These are phyloP conservation scores for Neosilurus mollespiculum DNA, from an alignment of 2,797 vertebrate species.

Conservation along the genomic window DNA sequence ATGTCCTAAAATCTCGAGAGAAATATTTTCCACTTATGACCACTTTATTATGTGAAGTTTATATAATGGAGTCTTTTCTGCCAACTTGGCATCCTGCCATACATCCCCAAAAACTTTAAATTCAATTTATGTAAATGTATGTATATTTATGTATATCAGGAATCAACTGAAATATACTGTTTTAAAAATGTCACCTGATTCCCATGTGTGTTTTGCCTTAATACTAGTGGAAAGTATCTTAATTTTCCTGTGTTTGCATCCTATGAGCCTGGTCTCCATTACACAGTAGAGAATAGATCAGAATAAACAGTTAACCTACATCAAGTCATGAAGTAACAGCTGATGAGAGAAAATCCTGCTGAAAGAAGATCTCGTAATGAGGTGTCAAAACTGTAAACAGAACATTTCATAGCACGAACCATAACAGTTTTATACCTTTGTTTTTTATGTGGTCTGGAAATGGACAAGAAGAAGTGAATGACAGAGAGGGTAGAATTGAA, in stretches of 20 bases:
- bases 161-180: neutral
- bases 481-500: neutral
- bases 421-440: neutral
- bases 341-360: conserved; percentile 1
- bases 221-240: neutral
- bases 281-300: neutral
- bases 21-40: neutral
- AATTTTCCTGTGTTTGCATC: neutral
- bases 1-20: neutral
- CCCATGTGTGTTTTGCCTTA: neutral
- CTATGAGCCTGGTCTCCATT: neutral
- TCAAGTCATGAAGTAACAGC: neutral
- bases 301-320: conserved; percentile 1
- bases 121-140: neutral
- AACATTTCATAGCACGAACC: neutral
- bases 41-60: too few species aligned
- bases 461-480: neutral
- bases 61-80: neutral
- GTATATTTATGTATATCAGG: neutral
- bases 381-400: neutral
- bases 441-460: neutral
- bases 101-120: neutral
- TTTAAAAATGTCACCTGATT: neutral
- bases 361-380: neutral
- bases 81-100: neutral